Evolutionary conservation across 2,797 vertebrate species (phyloP).

Genomic region (Mus minutoides): DNA sequence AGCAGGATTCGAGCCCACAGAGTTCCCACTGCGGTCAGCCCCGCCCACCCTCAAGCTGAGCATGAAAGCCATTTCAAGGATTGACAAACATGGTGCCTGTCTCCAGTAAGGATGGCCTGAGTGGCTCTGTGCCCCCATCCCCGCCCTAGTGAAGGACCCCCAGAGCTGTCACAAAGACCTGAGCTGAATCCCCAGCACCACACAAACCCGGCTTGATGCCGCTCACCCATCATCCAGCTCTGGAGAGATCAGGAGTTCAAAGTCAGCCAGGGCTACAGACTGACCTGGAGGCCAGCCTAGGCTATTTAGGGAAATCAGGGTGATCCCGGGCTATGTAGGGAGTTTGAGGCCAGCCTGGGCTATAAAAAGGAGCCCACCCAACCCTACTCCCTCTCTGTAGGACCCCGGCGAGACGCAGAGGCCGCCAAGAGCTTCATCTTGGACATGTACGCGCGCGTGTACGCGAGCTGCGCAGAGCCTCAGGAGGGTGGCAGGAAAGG

Average conservation of each 20-base stretch:
- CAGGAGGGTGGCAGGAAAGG: slow-evolving; percentile 29
- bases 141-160: rapidly evolving
- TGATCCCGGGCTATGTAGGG: too few species aligned
- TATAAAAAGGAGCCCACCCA: not conserved
- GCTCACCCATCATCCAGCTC: not conserved
- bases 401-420: slow-evolving; percentile 77
- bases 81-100: not conserved
- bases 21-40: too few species aligned
- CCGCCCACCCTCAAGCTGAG: not conserved
- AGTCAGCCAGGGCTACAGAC: not conserved
- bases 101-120: rapidly evolving
- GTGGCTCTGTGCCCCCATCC: not conserved
- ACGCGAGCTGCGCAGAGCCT: not conserved
- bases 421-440: slow-evolving; percentile 83
- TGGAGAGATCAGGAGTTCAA: too few species aligned
- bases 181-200: not conserved
- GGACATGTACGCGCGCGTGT: slow-evolving; percentile 80
- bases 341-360: not conserved
- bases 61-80: not conserved
- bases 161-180: not conserved
- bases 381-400: slow-evolving; percentile 47
- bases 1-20: not conserved
- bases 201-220: too few species aligned
- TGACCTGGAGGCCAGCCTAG: not conserved
- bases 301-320: not conserved